phyloP scores from a whole-genome alignment of 2,797 vertebrate genomes.

The Coendou prehensilis region DNA sequence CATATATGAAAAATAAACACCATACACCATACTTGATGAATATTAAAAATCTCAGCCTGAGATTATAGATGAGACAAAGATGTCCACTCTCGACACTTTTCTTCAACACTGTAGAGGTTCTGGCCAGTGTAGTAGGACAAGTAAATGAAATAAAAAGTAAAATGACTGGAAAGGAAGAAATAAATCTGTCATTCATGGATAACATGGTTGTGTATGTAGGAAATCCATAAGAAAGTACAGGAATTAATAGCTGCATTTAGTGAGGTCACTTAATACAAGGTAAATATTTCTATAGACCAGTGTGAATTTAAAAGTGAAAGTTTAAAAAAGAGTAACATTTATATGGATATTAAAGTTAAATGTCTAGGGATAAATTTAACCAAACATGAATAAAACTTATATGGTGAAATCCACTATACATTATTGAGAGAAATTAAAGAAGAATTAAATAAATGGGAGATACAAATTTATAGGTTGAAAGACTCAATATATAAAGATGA shows the following conservation, averaged over 20 bases:
- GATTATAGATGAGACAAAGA: not conserved
- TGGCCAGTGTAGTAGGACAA: not conserved
- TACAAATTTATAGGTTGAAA: not conserved
- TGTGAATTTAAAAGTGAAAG: constrained; percentile 40
- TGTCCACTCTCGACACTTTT: not conserved
- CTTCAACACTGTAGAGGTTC: not conserved
- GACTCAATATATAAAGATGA: not conserved
- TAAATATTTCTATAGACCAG: constrained; percentile 21
- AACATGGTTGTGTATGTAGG: not conserved
- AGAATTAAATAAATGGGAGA: constrained; percentile 11
- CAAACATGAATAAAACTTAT: constrained; percentile 8
- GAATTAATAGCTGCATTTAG: constrained; percentile 17
- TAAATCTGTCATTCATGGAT: not conserved
- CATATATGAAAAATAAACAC: not conserved
- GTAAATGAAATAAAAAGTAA: not conserved
- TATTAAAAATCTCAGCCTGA: not conserved
- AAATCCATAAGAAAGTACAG: not conserved
- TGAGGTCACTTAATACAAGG: constrained; percentile 7
- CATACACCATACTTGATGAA: not conserved
- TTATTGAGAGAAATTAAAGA: constrained; percentile 49
- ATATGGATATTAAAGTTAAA: constrained; percentile 36
- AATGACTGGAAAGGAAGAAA: not conserved
- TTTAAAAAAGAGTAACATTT: constrained; percentile 23
- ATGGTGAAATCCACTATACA: constrained; percentile 26
- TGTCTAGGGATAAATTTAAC: constrained; percentile 13